Evolutionary conservation across 2,113 vertebrate species (phyloP).

Genomic region (Caranx ignobilis): DNA sequence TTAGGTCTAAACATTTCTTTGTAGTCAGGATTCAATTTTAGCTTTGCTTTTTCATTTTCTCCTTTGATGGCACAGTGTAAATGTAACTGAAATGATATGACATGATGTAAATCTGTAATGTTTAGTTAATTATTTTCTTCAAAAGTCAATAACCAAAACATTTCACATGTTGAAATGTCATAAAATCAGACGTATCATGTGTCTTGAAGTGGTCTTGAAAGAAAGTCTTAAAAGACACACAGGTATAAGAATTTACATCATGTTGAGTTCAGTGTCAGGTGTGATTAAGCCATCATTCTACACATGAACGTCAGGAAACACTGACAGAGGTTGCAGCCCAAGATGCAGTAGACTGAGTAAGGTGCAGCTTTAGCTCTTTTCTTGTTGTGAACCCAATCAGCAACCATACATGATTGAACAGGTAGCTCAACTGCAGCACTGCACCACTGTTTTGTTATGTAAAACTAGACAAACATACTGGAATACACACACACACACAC

Average conservation of each 20-base stretch:
- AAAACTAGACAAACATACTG: background rate
- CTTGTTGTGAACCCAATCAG: background rate
- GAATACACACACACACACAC: background rate
- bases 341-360: background rate
- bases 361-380: background rate
- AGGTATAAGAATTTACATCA: background rate
- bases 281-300: background rate
- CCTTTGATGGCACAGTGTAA: background rate
- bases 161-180: too few relatives aligned
- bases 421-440: background rate
- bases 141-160: too few relatives aligned
- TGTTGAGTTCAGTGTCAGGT: too few relatives aligned
- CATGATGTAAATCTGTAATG: too few relatives aligned
- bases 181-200: too few relatives aligned
- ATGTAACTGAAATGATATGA: background rate
- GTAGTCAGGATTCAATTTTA: background rate
- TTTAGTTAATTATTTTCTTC: too few relatives aligned
- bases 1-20: background rate
- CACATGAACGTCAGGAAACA: background rate
- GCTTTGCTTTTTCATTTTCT: background rate
- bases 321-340: background rate
- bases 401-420: background rate
- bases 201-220: too few relatives aligned
- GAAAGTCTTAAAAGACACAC: background rate
- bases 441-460: background rate